These are phyloP conservation scores for Ophiothrix spiculata DNA, from an alignment of 35 echinoderm and acorn worm genomes.

Conservation along the genomic window DNA sequence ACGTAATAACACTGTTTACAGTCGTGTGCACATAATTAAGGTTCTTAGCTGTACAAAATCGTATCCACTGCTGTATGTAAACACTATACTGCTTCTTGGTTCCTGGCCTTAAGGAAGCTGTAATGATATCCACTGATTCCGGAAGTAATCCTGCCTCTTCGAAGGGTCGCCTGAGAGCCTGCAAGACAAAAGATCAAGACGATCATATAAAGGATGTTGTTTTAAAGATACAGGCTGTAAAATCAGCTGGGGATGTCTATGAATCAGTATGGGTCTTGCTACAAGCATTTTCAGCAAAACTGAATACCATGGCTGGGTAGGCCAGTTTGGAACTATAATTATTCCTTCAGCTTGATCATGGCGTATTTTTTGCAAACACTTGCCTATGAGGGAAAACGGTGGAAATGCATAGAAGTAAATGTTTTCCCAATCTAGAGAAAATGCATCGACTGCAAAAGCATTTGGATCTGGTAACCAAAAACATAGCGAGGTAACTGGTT, in stretches of 20 bases:
- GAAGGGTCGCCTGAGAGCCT: slow-evolving; percentile 28
- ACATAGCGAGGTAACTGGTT: slow-evolving; percentile 14
- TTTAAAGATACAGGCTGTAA: not conserved
- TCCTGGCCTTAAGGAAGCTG: not conserved
- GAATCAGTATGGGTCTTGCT: not conserved
- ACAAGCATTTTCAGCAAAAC: not conserved
- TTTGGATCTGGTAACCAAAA: slow-evolving; percentile 30
- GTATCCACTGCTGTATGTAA: slow-evolving; percentile 9
- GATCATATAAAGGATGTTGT: not conserved
- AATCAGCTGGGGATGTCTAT: not conserved
- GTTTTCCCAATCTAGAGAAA: not conserved
- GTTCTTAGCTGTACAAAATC: not conserved
- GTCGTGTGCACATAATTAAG: slow-evolving; percentile 14
- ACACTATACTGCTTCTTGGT: slow-evolving; percentile 28
- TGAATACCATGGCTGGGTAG: slow-evolving; percentile 40
- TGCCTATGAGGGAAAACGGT: slow-evolving; percentile 45
- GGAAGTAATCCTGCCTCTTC: not conserved
- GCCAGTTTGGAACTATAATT: slow-evolving; percentile 5
- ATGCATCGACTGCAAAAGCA: slow-evolving; percentile 25
- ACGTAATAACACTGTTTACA: slow-evolving; percentile 10
- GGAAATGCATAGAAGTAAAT: slow-evolving; percentile 82
- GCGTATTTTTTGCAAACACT: slow-evolving; percentile 29
- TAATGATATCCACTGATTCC: slow-evolving; percentile 1
- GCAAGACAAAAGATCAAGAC: slow-evolving; percentile 15
- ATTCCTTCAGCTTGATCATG: slow-evolving; percentile 17